Percentiles rank a stretch among this genome's conserved stretches.
These are phyloP conservation scores for Lepisosteus oculatus DNA, from an alignment of 2,113 vertebrate species.

Conservation along the genomic window DNA sequence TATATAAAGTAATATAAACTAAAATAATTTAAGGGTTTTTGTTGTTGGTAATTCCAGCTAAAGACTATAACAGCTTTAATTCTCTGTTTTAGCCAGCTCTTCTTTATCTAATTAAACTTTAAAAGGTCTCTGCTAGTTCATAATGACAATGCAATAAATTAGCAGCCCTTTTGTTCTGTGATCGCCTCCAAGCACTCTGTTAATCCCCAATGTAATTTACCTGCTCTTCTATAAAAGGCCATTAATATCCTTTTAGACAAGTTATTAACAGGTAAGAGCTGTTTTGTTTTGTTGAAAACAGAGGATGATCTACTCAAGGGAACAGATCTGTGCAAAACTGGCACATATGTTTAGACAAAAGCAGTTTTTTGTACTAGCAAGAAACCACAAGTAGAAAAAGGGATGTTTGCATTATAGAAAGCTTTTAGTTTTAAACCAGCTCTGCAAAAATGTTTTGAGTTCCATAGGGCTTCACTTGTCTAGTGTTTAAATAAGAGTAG, in stretches of 20 bases:
- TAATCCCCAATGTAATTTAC: slow-evolving; percentile 11
- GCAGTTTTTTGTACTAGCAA: not conserved
- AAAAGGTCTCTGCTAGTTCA: slow-evolving; percentile 7
- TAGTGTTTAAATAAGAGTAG: no score
- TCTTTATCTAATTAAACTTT: slow-evolving; percentile 9
- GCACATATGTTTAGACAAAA: slow-evolving; percentile 12
- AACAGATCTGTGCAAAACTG: slow-evolving; percentile 5
- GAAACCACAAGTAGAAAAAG: not conserved
- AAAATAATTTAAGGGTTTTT: no score
- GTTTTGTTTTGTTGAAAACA: slow-evolving; percentile 4
- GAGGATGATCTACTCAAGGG: not conserved
- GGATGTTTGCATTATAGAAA: not conserved
- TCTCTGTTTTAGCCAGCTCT: slow-evolving; percentile 4
- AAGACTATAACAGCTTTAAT: slow-evolving; percentile 13
- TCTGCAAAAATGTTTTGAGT: not conserved
- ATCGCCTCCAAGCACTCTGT: slow-evolving; percentile 13
- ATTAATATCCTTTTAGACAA: slow-evolving; percentile 4
- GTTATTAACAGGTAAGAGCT: slow-evolving; percentile 6
- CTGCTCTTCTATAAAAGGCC: slow-evolving; percentile 8
- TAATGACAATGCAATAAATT: slow-evolving; percentile 19
- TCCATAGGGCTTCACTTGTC: no score
- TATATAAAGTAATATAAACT: no score
- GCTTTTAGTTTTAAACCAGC: not conserved
- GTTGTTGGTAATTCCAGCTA: not conserved
- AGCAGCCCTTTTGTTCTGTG: slow-evolving; percentile 5